Percentiles rank a stretch among this genome's conserved stretches.
Evolutionary conservation across 1,140 invertebrate genomes (phyloP).

Genomic region (Heterodera carotae): DNA sequence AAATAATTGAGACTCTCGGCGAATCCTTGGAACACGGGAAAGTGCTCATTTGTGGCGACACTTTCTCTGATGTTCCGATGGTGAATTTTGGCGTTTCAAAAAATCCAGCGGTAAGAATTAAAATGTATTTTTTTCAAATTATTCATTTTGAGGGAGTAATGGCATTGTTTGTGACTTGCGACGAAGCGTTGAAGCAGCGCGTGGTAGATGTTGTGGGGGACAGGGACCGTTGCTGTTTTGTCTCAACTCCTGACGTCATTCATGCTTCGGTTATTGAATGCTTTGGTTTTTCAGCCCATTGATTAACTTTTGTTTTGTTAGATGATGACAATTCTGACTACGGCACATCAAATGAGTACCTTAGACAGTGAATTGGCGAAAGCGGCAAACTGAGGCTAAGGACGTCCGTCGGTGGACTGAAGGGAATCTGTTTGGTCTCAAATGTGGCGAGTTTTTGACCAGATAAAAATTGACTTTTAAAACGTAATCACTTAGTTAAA

Average conservation of each 20-base stretch:
- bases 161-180: slow-evolving; percentile 46
- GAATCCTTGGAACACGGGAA: slow-evolving; percentile 48
- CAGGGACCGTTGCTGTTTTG: slow-evolving; percentile 37
- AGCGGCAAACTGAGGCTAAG: neutral
- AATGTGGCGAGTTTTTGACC: neutral
- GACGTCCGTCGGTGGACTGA: neutral
- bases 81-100: slow-evolving; percentile 45
- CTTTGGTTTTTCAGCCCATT: neutral
- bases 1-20: slow-evolving; percentile 53
- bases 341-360: neutral
- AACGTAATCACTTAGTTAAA: neutral
- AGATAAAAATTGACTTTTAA: neutral
- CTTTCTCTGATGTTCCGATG: slow-evolving; percentile 61
- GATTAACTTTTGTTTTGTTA: neutral
- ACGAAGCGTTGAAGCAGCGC: slow-evolving; percentile 30
- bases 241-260: slow-evolving; percentile 53
- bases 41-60: slow-evolving; percentile 64
- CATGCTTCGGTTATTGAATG: slow-evolving; percentile 38
- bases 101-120: slow-evolving; percentile 52
- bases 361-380: neutral
- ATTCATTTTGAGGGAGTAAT: slow-evolving; percentile 40
- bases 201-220: slow-evolving; percentile 36
- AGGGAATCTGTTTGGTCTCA: neutral
- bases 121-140: too few species aligned
- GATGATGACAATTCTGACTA: slow-evolving; percentile 24